Percentiles rank a stretch among this genome's conserved stretches.
Conservation (phyloP, 2,888 invertebrate species). For the Xanthorhoe designata region DNA sequence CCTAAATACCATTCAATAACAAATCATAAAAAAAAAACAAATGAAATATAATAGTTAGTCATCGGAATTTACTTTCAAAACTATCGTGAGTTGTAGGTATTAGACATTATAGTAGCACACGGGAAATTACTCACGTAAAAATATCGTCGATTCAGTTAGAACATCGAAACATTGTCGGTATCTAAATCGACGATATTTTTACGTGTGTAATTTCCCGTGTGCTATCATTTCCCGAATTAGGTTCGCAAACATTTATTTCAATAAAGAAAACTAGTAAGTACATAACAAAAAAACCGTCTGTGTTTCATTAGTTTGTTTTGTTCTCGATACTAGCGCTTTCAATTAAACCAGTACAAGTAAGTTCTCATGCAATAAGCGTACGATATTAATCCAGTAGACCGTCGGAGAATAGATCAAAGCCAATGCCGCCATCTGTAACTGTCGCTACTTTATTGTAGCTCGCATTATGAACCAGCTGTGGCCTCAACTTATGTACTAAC, state of each 20-base stretch:
- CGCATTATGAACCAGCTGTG: constrained; percentile 34
- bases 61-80: no score
- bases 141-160: no score
- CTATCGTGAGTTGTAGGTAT: no score
- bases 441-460: constrained; percentile 32
- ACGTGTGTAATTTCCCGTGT: no score
- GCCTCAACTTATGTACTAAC: constrained; percentile 7
- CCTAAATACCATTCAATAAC: no score
- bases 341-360: constrained; percentile 25
- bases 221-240: no score
- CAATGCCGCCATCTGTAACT: constrained; percentile 64
- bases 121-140: no score
- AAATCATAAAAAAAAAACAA: no score
- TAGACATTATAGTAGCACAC: no score
- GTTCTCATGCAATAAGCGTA: constrained; percentile 33
- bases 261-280: background rate
- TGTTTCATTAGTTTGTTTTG: background rate
- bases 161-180: no score
- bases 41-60: no score
- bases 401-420: constrained; percentile 70
- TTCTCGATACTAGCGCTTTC: constrained; percentile 5
- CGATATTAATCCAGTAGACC: constrained; percentile 32
- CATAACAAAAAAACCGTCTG: background rate
- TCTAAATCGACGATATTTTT: no score
- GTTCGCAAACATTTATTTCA: background rate